phyloP scores from a whole-genome alignment of 2,888 invertebrate species.

The Ypsolopha scabrella region DNA sequence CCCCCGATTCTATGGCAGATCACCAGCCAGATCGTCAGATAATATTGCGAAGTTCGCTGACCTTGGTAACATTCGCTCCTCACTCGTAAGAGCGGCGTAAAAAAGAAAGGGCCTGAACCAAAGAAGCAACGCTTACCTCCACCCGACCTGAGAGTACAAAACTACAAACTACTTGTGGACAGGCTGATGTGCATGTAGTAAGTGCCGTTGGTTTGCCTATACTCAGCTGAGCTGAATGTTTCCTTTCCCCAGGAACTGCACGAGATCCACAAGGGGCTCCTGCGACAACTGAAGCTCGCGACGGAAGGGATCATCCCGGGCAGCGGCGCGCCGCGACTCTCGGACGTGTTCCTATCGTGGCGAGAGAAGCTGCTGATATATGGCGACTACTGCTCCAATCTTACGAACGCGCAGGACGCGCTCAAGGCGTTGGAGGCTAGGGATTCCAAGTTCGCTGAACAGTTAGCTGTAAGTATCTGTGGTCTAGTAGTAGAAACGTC shows the following conservation, averaged over 20 bases:
- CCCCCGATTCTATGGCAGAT: too few species aligned
- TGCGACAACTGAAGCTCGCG: conserved; percentile 83
- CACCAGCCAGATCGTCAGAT: background rate
- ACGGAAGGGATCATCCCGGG: conserved; percentile 71
- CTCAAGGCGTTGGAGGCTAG: conserved; percentile 82
- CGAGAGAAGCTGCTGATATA: conserved; percentile 93
- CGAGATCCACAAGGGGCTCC: conserved; percentile 88
- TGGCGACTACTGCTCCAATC: conserved; percentile 95
- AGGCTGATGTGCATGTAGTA: too few species aligned
- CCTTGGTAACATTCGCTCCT: background rate
- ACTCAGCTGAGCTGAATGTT: too few species aligned
- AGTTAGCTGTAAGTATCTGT: conserved; percentile 72
- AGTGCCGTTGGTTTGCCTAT: too few species aligned
- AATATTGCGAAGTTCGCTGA: too few species aligned
- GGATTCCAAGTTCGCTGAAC: conserved; percentile 74
- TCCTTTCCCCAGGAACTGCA: conserved; percentile 75
- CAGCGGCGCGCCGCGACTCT: conserved; percentile 64
- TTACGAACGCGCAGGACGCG: conserved; percentile 88
- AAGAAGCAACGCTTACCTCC: too few species aligned
- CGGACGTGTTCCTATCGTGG: conserved; percentile 91
- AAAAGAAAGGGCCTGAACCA: too few species aligned
- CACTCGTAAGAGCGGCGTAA: too few species aligned
- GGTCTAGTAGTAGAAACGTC: too few species aligned
- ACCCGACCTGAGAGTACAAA: too few species aligned
- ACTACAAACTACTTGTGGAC: too few species aligned